Conservation (phyloP, 2,888 invertebrate genomes). For the Elysia crispata region DNA sequence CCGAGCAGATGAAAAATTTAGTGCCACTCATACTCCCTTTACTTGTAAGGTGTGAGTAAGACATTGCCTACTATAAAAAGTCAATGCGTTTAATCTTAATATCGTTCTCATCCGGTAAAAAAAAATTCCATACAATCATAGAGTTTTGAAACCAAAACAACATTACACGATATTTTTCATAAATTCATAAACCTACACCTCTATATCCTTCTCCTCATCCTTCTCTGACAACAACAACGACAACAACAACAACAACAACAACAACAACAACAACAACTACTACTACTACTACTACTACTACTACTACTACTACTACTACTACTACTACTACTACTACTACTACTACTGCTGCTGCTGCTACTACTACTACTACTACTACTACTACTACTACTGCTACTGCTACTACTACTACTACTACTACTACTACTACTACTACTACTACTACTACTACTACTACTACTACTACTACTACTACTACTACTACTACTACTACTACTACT, state of each 20-base stretch:
- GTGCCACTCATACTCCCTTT: too few species aligned
- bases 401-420: conserved; percentile 18
- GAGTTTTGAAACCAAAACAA: too few species aligned
- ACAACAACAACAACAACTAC: conserved; percentile 30
- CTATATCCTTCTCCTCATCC: conserved; percentile 30
- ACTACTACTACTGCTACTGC: conserved; percentile 12
- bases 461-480: conserved; percentile 28
- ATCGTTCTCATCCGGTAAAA: too few species aligned
- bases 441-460: conserved; percentile 28
- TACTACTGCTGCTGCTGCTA: conserved; percentile 29
- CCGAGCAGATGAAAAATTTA: too few species aligned
- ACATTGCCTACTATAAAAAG: too few species aligned
- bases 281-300: conserved; percentile 42
- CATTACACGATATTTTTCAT: too few species aligned
- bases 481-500: conserved; percentile 22
- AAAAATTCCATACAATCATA: too few species aligned
- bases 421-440: conserved; percentile 7
- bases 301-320: conserved; percentile 41
- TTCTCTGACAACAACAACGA: conserved; percentile 21
- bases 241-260: conserved; percentile 19
- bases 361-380: conserved; percentile 10
- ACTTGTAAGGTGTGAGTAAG: too few species aligned
- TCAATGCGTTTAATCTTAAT: too few species aligned
- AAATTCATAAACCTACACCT: too few species aligned
- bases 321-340: conserved; percentile 34